These are phyloP conservation scores for Drosophila suzukii DNA, from an alignment of 1,140 invertebrate species.

Conservation along the genomic window DNA sequence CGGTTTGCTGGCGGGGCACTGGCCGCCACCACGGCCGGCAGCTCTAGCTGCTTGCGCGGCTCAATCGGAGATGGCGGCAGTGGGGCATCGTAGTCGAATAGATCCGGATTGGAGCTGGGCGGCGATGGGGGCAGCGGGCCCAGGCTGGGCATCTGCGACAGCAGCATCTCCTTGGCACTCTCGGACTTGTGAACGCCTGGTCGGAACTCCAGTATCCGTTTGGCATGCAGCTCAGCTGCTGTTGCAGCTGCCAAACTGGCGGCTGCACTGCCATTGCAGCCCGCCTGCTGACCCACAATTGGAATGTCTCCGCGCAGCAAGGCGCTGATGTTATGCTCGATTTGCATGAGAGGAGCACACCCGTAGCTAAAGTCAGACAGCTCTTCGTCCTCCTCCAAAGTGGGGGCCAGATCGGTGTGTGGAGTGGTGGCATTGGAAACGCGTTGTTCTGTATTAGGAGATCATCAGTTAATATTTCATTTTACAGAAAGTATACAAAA, in stretches of 20 bases:
- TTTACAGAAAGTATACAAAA: too few relatives aligned
- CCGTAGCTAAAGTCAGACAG: slow-evolving; percentile 85
- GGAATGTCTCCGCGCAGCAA: slow-evolving; percentile 86
- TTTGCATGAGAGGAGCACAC: slow-evolving; percentile 86
- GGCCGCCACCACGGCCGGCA: slow-evolving; percentile 91
- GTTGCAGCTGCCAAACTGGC: slow-evolving; percentile 15
- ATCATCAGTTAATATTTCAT: too few relatives aligned
- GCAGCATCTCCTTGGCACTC: slow-evolving; percentile 88
- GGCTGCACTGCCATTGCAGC: slow-evolving; percentile 18
- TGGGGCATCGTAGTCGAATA: slow-evolving; percentile 87
- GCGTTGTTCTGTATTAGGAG: slow-evolving; percentile 49
- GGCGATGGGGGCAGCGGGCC: slow-evolving; percentile 84
- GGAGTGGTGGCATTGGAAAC: slow-evolving; percentile 79
- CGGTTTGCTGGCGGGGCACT: slow-evolving; percentile 42
- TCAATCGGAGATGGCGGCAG: slow-evolving; percentile 90
- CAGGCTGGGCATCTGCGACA: slow-evolving; percentile 84
- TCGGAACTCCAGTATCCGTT: slow-evolving; percentile 80
- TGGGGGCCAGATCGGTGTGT: slow-evolving; percentile 85
- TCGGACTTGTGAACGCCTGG: slow-evolving; percentile 88
- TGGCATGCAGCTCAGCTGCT: slow-evolving; percentile 65
- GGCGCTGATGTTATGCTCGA: slow-evolving; percentile 88
- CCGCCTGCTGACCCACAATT: slow-evolving; percentile 66
- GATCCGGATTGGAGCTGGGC: slow-evolving; percentile 78
- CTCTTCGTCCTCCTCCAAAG: slow-evolving; percentile 88
- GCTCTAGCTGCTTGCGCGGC: slow-evolving; percentile 61